Evolutionary conservation across 2,113 vertebrate genomes (phyloP).

Genomic region (Clarias gariepinus): DNA sequence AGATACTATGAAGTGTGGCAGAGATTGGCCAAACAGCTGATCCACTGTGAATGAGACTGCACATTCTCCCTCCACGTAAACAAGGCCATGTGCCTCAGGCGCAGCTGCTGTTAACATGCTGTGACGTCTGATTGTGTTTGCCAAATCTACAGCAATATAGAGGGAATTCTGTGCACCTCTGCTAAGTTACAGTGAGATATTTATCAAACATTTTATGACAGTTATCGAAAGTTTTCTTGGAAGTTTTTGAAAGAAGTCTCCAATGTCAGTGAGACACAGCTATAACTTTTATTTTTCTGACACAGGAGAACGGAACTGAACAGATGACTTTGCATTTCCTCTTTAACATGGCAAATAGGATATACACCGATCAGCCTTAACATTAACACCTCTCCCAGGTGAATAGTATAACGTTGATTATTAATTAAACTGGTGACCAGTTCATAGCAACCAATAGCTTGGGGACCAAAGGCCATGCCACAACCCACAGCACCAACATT

Average conservation of each 20-base stretch:
- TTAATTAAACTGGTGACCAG: too few species aligned
- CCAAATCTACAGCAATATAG: constrained; percentile 44
- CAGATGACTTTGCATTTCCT: not conserved
- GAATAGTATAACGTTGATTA: too few species aligned
- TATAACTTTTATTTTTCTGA: not conserved
- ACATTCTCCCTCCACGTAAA: constrained; percentile 35
- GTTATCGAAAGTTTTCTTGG: not conserved
- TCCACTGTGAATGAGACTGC: constrained; percentile 34
- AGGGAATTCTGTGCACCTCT: constrained; percentile 23
- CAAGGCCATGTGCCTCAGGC: constrained; percentile 30
- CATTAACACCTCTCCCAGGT: too few species aligned
- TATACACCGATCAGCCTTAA: not conserved
- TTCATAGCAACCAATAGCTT: too few species aligned
- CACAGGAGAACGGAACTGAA: not conserved
- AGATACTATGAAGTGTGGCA: constrained; percentile 26
- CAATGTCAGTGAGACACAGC: not conserved
- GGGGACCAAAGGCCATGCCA: too few species aligned
- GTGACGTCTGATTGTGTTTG: constrained; percentile 48
- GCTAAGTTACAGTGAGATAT: not conserved
- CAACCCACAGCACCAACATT: too few species aligned
- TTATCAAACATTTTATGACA: not conserved
- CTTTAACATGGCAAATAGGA: not conserved
- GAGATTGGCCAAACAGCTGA: constrained; percentile 39
- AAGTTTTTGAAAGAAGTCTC: not conserved
- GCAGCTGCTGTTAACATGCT: constrained; percentile 40